These are phyloP conservation scores for Ellobius talpinus DNA, from an alignment of 2,113 vertebrate species.

Conservation along the genomic window DNA sequence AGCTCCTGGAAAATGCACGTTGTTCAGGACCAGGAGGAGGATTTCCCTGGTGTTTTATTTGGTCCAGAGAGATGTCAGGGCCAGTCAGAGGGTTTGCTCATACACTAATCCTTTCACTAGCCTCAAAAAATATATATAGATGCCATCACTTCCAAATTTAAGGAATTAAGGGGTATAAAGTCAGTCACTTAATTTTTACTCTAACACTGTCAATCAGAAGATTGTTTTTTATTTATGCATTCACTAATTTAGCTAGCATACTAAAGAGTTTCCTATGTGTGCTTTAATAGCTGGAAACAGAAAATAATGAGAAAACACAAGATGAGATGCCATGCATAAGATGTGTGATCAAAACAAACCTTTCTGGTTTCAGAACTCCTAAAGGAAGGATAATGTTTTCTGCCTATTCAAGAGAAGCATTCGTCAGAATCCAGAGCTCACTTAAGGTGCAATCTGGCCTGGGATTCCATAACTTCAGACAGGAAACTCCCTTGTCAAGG, in stretches of 20 bases:
- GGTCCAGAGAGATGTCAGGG: background rate
- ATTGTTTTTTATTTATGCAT: background rate
- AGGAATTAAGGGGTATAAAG: background rate
- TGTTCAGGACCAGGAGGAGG: background rate
- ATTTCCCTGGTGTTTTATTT: background rate
- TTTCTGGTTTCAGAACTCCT: conserved; percentile 4
- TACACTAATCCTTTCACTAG: background rate
- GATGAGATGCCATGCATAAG: background rate
- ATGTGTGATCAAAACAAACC: background rate
- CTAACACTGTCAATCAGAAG: background rate
- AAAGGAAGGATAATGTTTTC: background rate
- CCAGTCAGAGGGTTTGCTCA: background rate
- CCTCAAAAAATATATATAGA: background rate
- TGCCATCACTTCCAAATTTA: background rate
- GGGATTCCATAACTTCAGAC: background rate
- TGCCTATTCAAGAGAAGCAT: background rate
- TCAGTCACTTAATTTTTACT: background rate
- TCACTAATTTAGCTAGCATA: background rate
- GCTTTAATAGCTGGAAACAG: background rate
- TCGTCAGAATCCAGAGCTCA: background rate
- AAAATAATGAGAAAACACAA: background rate
- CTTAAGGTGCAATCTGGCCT: background rate
- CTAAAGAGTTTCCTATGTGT: background rate
- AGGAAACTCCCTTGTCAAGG: background rate
- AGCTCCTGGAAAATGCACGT: background rate